phyloP scores from a whole-genome alignment of 1,140 invertebrate genomes.

The Drosophila punjabiensis region DNA sequence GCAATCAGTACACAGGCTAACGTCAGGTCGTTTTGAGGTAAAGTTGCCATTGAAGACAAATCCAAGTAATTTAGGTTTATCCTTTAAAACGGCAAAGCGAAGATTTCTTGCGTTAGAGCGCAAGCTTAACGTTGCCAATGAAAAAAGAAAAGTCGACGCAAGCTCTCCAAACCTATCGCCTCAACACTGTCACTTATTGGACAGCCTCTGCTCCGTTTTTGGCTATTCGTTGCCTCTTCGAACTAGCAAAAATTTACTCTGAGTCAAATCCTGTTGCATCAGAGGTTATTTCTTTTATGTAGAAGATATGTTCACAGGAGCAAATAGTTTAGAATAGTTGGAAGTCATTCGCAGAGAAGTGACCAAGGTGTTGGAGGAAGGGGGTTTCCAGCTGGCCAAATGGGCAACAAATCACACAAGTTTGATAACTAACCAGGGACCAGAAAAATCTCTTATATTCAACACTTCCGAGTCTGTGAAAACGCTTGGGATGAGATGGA shows the following conservation, averaged over 20 bases:
- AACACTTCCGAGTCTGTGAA: background rate
- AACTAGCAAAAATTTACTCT: slow-evolving; percentile 1
- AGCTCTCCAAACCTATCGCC: too few relatives aligned
- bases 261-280: background rate
- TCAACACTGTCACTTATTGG: too few relatives aligned
- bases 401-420: background rate
- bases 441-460: background rate
- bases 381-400: background rate
- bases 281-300: background rate
- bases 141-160: background rate
- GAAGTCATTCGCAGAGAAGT: background rate
- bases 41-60: slow-evolving; percentile 6
- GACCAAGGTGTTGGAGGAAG: background rate
- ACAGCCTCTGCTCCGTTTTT: background rate
- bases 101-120: slow-evolving; percentile 6
- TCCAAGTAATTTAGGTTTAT: too few relatives aligned
- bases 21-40: slow-evolving; percentile 9
- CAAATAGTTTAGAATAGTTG: background rate
- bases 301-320: background rate
- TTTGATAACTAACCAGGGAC: too few relatives aligned
- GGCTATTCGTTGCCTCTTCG: slow-evolving; percentile 4
- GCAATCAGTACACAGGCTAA: background rate
- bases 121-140: background rate
- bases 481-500: background rate
- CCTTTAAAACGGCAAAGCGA: background rate